A percentile compares a stretch with the other conserved stretches of the same genome.
phyloP scores from a whole-genome alignment of 2,888 invertebrate genomes.

The Neoaliturus tenellus region DNA sequence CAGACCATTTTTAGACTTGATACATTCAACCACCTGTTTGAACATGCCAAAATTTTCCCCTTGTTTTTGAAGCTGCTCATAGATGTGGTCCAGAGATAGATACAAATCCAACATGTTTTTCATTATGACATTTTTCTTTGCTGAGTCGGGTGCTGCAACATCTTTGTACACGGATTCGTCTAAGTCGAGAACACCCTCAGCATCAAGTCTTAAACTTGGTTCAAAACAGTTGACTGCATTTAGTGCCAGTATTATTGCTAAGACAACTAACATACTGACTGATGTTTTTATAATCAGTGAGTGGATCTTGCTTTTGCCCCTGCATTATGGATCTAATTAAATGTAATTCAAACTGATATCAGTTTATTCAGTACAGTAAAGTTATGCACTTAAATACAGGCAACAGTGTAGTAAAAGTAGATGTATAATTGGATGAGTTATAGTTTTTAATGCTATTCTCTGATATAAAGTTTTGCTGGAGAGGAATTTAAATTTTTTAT shows the following conservation, averaged over 20 bases:
- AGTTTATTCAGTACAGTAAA: too few species aligned
- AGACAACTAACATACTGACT: neutral
- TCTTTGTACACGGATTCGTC: conserved; percentile 20
- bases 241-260: neutral
- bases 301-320: too few species aligned
- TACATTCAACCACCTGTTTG: neutral
- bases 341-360: neutral
- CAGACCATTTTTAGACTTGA: conserved; percentile 1
- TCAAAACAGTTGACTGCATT: neutral
- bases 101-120: conserved; percentile 32
- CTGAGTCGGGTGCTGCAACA: neutral
- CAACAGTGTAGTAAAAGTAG: too few species aligned
- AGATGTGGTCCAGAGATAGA: conserved; percentile 36
- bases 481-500: too few species aligned
- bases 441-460: too few species aligned
- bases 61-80: conserved; percentile 13
- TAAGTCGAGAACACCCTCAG: conserved; percentile 3
- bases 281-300: too few species aligned
- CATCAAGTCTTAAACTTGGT: conserved; percentile 21
- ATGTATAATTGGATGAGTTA: too few species aligned
- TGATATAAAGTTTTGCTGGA: too few species aligned
- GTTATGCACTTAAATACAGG: too few species aligned
- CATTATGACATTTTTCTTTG: conserved; percentile 33
- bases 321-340: too few species aligned
- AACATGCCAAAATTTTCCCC: neutral